Percentiles rank a stretch among this genome's conserved stretches.
Evolutionary conservation across 1,140 invertebrate genomes (phyloP).

Genomic region (Polypedilum vanderplanki): DNA sequence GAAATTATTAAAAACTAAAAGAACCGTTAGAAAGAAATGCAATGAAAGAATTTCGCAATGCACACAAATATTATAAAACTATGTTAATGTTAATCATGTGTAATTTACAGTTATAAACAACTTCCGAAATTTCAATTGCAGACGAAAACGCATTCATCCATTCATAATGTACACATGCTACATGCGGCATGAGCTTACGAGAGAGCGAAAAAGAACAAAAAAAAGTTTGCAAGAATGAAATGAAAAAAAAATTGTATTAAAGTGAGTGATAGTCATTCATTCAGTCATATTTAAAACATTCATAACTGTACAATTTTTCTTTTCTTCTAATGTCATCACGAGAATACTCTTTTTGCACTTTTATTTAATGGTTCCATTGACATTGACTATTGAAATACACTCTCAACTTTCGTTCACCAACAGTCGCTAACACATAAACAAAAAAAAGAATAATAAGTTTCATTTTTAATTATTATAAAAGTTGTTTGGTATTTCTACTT

Average conservation of each 20-base stretch:
- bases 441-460: neutral
- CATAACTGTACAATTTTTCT: neutral
- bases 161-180: neutral
- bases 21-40: too few species aligned
- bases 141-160: slow-evolving; percentile 4
- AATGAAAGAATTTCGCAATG: too few species aligned
- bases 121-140: neutral
- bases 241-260: neutral
- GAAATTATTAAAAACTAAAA: too few species aligned
- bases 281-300: neutral
- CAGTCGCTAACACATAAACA: neutral
- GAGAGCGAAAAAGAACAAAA: neutral
- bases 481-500: neutral
- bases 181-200: neutral
- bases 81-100: neutral
- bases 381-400: neutral
- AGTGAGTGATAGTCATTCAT: neutral
- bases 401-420: neutral
- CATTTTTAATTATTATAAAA: neutral
- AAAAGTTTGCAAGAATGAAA: neutral
- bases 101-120: slow-evolving; percentile 13
- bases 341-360: neutral
- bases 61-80: too few species aligned
- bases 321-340: neutral
- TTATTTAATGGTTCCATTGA: slow-evolving; percentile 7